Base-by-base conservation (phyloP, 2,797 vertebrate genomes). In the Harpagifer antarcticus region DNA sequence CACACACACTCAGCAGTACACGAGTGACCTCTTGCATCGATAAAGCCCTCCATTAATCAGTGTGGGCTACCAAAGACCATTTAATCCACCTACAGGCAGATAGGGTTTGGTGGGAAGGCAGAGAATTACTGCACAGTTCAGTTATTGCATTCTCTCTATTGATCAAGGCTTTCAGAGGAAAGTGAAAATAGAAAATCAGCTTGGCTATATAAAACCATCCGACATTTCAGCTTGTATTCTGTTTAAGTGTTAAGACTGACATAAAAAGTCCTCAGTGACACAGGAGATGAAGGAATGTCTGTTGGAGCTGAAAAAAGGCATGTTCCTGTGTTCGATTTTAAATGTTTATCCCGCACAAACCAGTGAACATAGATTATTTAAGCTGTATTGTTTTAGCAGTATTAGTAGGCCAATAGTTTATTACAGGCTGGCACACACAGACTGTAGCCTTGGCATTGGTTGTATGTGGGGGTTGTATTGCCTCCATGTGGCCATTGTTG, bases 401-500 rank as follows among this genome's bases (percentile, higher is more conserved):
- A 54, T 45, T 47, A 50, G 43, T 45, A 40, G 75, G 48, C 44
- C 63, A 74, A 68, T 57, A 67, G 49, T 86, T 84, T 71, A 72
- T 81, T 57, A 74, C 66, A 72, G 45, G 68, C 73, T 83, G 83
- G 59, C 70, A 64, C 17, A 61, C 43, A 70, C 58, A 56, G 68
- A 59, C 47, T 55, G 64, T 57, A 43, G 47, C 57, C 52, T 65
- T 82, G 72, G 78, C 66, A 66, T 47, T 68, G 64, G 59, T 66
- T 63, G 45, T 59, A 53, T 59, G 40, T 55, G 77, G 50, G 64
- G 56, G 62, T 73, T 84, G 74, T 58, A 68, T 90, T 89, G 87
- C 88, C 90, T 91, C 89, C 83, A 69, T 86, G 87, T 85, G 82
- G 85, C 87, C 88, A 77, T 79, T 82, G 79, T 76, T 89, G 79